Evolutionary conservation across 2,888 invertebrate species (phyloP), one percentile per base, ranked within the genome.

Genomic region (Athalia rosae): DNA sequence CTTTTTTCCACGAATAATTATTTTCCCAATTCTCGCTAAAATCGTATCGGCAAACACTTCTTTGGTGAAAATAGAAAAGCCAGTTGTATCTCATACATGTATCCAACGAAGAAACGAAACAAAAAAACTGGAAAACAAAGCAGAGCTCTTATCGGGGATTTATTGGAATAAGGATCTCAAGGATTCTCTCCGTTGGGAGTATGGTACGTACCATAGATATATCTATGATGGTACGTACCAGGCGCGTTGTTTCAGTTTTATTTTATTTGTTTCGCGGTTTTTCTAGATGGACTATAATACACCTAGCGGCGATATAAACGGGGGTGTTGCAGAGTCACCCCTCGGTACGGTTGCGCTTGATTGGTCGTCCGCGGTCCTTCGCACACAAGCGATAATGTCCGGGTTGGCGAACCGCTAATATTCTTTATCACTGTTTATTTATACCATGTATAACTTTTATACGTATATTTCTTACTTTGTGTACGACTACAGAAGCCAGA

Each of bases 321-420:
- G 41, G 11, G 53, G 47, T 9, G 28, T 50, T 69, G n/a, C 28
- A 28, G 28, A 28, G 28, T 28, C 53, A 28, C 53, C 53, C 50
- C 69, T 69, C 28, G 56, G 69, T 53, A 53, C 56, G 53, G 28
- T 69, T 53, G 28, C 53, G 43, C 48, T 69, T 69, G 69, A 69
- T 69, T 69, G 69, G 69, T 53, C 48, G 69, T 69, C 53, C n/a
- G 47, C 41, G 67, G 41, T 69, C 53, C 43, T 69, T 64, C 64
- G 48, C 64, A 64, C 47, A 64, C 43, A 56, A 41, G 53, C 53
- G 28, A 15, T 9, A 48, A 48, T 62, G 62, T 62, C 43, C 43
- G 62, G 43, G 11, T 43, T 62, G 43, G 62, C 62, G 45, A 66
- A 66, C 15, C 48, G 15, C 66, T 69, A 53, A 53, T 56, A 56